Evolutionary conservation across 2,113 vertebrate genomes (phyloP).

Genomic region (Apodemus sylvaticus): DNA sequence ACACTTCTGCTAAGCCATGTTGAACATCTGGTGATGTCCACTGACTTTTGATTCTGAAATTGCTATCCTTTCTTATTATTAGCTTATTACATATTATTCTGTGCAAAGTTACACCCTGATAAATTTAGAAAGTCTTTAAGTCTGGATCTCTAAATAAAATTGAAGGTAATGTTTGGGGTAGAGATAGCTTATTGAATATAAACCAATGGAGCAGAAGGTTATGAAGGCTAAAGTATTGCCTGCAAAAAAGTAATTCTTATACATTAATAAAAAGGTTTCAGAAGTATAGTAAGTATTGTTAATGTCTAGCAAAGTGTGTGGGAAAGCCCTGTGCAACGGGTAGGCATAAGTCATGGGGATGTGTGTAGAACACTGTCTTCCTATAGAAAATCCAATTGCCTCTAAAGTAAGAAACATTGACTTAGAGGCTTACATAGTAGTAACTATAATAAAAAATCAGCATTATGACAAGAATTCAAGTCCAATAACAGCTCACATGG

Average conservation of each 20-base stretch:
- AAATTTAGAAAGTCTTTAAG: constrained; percentile 57
- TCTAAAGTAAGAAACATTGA: not conserved
- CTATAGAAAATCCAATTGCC: not conserved
- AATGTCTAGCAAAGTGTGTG: not conserved
- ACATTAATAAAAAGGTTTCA: not conserved
- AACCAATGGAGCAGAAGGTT: not conserved
- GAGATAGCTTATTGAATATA: not conserved
- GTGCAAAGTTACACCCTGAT: not conserved
- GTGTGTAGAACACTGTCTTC: not conserved
- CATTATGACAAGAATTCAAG: not conserved
- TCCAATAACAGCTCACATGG: not conserved
- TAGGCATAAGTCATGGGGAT: not conserved
- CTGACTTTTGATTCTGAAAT: constrained; percentile 37
- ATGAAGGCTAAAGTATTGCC: not conserved
- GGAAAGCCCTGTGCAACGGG: not conserved
- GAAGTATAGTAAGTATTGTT: not conserved
- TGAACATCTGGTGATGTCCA: constrained; percentile 9
- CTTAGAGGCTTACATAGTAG: not conserved
- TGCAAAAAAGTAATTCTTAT: not conserved
- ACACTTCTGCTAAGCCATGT: not conserved
- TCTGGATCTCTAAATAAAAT: constrained; percentile 36
- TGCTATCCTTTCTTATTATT: not conserved
- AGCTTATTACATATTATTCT: constrained; percentile 20
- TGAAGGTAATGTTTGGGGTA: not conserved
- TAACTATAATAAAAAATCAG: not conserved